These are phyloP conservation scores for Clunio marinus DNA, from an alignment of 2,888 invertebrate species.

Conservation along the genomic window DNA sequence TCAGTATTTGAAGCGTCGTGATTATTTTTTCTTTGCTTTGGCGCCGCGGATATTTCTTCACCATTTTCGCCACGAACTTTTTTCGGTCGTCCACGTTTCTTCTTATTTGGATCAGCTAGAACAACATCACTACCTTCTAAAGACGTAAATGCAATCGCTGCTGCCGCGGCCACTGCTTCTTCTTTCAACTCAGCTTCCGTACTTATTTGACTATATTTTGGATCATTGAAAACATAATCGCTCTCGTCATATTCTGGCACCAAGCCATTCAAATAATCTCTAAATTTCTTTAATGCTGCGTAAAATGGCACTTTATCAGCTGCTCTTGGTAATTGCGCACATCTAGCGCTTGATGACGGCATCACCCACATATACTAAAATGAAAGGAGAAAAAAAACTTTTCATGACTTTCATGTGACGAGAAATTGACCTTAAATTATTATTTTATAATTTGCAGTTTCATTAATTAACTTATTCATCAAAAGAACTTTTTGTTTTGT, in stretches of 20 bases:
- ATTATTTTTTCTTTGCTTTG: conserved; percentile 22
- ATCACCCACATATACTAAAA: conserved; percentile 96
- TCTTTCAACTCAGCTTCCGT: conserved; percentile 45
- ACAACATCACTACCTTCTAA: conserved; percentile 43
- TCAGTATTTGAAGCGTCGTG: neutral
- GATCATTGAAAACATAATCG: conserved; percentile 79
- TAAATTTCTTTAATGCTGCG: conserved; percentile 89
- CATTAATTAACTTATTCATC: too few relatives aligned
- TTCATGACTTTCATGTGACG: too few relatives aligned
- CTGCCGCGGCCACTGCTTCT: conserved; percentile 60
- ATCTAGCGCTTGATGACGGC: conserved; percentile 96
- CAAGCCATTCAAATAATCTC: conserved; percentile 87
- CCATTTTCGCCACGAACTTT: conserved; percentile 69
- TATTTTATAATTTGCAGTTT: too few relatives aligned
- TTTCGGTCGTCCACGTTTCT: conserved; percentile 86
- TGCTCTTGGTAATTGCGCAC: conserved; percentile 94
- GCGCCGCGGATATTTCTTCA: conserved; percentile 43
- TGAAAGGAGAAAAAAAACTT: too few relatives aligned
- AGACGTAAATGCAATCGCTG: conserved; percentile 49
- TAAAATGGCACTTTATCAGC: conserved; percentile 98
- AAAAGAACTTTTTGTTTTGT: neutral
- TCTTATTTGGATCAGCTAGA: conserved; percentile 63
- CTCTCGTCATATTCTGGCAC: conserved; percentile 79
- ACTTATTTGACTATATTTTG: conserved; percentile 58
- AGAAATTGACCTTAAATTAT: too few relatives aligned